Evolutionary conservation across 2,113 vertebrate species (phyloP).

Genomic region (Orycteropus afer): DNA sequence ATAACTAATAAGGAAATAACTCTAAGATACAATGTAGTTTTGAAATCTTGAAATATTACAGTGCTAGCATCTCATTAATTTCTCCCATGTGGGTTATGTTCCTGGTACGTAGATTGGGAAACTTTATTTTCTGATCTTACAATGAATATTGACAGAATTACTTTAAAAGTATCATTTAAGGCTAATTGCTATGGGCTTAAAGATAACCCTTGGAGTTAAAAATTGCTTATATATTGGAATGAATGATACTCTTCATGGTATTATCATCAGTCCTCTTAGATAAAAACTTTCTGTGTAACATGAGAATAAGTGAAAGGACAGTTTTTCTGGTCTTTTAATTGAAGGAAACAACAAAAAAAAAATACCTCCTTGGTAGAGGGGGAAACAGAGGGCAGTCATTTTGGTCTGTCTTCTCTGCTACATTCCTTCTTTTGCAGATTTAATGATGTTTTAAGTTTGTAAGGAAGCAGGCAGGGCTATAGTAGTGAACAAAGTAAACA

Average conservation of each 20-base stretch:
- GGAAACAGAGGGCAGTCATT: not conserved
- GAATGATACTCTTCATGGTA: not conserved
- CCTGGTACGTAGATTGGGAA: not conserved
- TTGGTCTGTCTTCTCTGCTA: not conserved
- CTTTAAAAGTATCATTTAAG: constrained; percentile 25
- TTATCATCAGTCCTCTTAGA: not conserved
- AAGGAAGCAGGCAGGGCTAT: not conserved
- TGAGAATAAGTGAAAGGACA: not conserved
- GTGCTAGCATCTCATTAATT: not conserved
- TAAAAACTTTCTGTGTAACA: not conserved
- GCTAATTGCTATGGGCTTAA: not conserved
- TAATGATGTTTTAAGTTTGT: constrained; percentile 1
- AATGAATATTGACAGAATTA: not conserved
- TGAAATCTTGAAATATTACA: constrained; percentile 5
- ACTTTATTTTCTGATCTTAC: constrained; percentile 32
- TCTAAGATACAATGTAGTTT: not conserved
- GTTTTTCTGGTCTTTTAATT: not conserved
- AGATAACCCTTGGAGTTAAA: constrained; percentile 22
- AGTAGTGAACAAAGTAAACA: constrained; percentile 13
- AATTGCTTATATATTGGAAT: not conserved
- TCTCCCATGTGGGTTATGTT: not conserved
- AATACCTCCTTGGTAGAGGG: not conserved
- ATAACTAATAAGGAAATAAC: not conserved
- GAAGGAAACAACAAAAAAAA: not conserved
- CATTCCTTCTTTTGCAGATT: not conserved